Evolutionary conservation across 1,140 invertebrate genomes (phyloP).

Genomic region (Apis laboriosa): DNA sequence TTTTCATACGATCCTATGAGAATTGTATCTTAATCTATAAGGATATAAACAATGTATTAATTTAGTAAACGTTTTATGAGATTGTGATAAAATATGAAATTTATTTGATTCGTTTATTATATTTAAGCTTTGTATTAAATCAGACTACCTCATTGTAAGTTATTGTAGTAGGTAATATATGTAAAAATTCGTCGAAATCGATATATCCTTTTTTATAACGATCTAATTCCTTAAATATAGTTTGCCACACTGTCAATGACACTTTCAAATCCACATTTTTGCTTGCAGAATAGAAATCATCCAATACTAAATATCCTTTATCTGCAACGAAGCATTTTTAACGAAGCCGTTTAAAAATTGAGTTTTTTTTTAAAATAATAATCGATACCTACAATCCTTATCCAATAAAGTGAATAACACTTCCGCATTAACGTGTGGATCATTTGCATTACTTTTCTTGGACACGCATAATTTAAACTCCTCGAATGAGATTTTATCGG

Average conservation of each 20-base stretch:
- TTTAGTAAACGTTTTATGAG: conserved; percentile 7
- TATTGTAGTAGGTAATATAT: conserved; percentile 9
- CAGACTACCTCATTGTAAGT: conserved; percentile 18
- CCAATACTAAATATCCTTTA: conserved; percentile 43
- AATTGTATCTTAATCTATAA: conserved; percentile 26
- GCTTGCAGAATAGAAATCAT: conserved; percentile 37
- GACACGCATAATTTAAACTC: conserved; percentile 30
- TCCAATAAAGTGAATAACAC: conserved; percentile 42
- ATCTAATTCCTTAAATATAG: conserved; percentile 51
- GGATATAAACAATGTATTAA: not conserved
- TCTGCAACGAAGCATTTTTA: not conserved
- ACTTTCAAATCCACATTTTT: conserved; percentile 30
- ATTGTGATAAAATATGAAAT: conserved; percentile 21
- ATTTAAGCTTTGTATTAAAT: not conserved
- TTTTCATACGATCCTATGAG: conserved; percentile 46
- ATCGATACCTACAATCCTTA: conserved; percentile 33
- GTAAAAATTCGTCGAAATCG: conserved; percentile 41
- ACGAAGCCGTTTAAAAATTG: not conserved
- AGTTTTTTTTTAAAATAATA: no score
- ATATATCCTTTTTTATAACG: conserved; percentile 31
- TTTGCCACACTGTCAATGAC: conserved; percentile 18
- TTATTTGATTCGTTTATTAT: not conserved
- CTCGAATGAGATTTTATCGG: conserved; percentile 11
- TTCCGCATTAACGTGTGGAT: not conserved
- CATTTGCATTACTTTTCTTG: not conserved